Evolutionary conservation across 2,797 vertebrate species (phyloP), one percentile per base, ranked within the genome.

Genomic region (Eospalax fontanierii): DNA sequence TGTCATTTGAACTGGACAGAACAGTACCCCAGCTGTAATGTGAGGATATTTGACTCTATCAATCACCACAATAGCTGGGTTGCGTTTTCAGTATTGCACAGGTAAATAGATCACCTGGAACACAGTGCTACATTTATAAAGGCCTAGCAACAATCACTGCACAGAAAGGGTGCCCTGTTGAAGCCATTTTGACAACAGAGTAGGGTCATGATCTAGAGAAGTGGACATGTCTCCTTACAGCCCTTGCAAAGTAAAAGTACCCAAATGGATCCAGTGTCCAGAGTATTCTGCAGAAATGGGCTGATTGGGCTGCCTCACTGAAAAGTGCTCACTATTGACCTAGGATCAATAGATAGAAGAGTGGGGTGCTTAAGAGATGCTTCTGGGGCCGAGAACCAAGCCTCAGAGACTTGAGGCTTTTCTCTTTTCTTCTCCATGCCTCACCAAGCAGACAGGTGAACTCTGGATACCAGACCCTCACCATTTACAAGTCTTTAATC

Each of bases 91-190:
- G 96, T 95, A 80, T 85, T 79, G 89, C 97, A 89, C 96, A 95
- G 97, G 97, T 95, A 96, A 97, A 97, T 97, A 97, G 95, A 95
- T 97, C 85, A 96, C 97, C 98, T 90, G 91, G 98, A 73, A 87
- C 95, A 93, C 82, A 75, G 84, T 28, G 90, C 96, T 93, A 50
- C 54, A 95, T 91, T 70, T 11, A 9, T 0, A 0, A 38, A 84
- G 96, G 18, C 0, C 92, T 0, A 1, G 92, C 90, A 94, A 92
- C 84, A 70, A 90, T 96, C 76, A 90, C 92, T 43, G 87, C 95
- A 38, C 92, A 88, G 95, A 89, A 26, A 91, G 85, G 40, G 40
- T 38, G 66, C 87, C 89, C 63, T 87, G 61, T 26, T 50, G 80
- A 87, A 88, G 63, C 22, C 43, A 26, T 74, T 43, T 12, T 84